Evolutionary conservation across 1,140 invertebrate species (phyloP).

Genomic region (Neoseiulus cucumeris): DNA sequence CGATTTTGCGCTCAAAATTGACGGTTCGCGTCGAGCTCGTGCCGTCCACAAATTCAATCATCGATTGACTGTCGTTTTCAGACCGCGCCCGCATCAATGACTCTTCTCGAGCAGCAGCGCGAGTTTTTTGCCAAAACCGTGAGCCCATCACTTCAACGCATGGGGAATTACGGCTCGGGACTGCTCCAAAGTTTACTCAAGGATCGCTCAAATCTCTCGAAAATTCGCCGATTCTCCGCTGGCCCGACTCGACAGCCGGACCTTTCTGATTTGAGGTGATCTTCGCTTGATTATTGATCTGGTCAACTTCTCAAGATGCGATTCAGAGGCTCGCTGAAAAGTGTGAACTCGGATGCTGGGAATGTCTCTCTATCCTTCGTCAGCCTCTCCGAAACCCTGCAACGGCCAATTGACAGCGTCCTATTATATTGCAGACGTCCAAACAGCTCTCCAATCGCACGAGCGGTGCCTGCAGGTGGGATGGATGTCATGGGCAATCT

Average conservation of each 20-base stretch:
- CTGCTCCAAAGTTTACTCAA: neutral
- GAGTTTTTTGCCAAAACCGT: constrained; percentile 6
- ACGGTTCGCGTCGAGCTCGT: too few relatives aligned
- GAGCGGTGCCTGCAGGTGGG: neutral
- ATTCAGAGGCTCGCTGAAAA: too few relatives aligned
- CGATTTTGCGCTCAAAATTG: too few relatives aligned
- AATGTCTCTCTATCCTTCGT: too few relatives aligned
- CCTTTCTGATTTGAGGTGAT: neutral
- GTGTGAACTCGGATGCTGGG: too few relatives aligned
- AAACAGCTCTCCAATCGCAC: neutral
- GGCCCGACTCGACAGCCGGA: neutral
- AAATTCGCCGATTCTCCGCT: constrained; percentile 1
- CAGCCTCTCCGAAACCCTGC: too few relatives aligned
- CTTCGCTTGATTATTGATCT: too few relatives aligned
- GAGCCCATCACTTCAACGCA: neutral
- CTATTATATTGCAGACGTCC: neutral
- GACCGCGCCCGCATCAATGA: neutral
- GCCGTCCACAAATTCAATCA: too few relatives aligned
- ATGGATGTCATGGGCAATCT: neutral
- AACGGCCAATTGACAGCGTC: too few relatives aligned
- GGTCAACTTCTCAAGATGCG: too few relatives aligned
- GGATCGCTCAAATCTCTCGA: neutral
- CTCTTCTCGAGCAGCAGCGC: neutral
- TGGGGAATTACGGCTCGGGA: neutral
- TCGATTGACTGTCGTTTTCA: neutral